Evolutionary conservation across 2,888 invertebrate species (phyloP), one percentile per base, ranked within the genome.

Genomic region (Melinaea marsaeus): DNA sequence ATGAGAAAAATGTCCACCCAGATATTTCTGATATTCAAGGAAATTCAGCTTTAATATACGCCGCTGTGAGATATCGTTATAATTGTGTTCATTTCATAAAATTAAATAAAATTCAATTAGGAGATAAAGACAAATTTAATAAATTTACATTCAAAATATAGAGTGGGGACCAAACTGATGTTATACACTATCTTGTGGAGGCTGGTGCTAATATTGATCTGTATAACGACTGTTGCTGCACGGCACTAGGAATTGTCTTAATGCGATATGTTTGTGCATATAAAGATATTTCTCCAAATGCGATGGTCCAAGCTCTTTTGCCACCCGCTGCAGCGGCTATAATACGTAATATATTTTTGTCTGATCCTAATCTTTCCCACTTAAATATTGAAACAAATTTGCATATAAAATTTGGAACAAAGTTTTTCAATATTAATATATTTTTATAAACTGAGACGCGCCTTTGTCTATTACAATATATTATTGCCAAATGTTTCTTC

Each of bases 1-100:
- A 84, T 60, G 81, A 84, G 58, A 65, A 73, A 13, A 75, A 86
- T 55, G 77, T 92, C 11, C 73, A 90, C 72, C 89, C 92, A 2
- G 88, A 92, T 71, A 67, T 93, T 13, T 75, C 88, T 2, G 93
- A 93, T 73, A 74, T 79, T 11, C 80, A 80, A 71, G 93, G 93
- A 11, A 93, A 93, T 72, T 85, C 89, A 9, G 90, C 88, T 13
- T 55, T 93, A 9, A 91, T 92, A 80, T 92, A 91, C 67, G 93
- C 92, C n/a, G 74, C 85, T 6, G 87, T 90, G 65, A 83, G 86
- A 79, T n/a, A 22, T 13, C 35, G 37, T 22, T 6, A 35, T 34
- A 13, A 13, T 7, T 55, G 2, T 9, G 4, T 34, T 6, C 7
- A n/a, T 55, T n/a, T 35, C 9, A n/a, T n/a, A n/a, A n/a, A n/a